Percentiles rank a stretch among this genome's conserved stretches.
Evolutionary conservation across 2,888 invertebrate species (phyloP).

Genomic region (Apodemia zela): DNA sequence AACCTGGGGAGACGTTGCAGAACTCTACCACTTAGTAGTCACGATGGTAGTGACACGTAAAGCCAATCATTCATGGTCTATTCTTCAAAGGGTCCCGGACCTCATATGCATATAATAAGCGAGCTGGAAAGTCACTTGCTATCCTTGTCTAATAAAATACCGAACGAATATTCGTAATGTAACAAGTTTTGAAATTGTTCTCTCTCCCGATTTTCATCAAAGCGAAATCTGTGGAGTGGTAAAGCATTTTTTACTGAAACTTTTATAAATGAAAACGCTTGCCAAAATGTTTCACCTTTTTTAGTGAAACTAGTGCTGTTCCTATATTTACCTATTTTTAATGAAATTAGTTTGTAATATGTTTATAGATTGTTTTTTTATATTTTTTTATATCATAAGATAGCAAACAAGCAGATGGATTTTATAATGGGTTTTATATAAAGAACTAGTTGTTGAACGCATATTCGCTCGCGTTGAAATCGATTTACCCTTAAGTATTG

Average conservation of each 20-base stretch:
- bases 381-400: no score
- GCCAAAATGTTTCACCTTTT: slow-evolving; percentile 2
- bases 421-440: no score
- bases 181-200: slow-evolving; percentile 18
- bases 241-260: slow-evolving; percentile 19
- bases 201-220: slow-evolving; percentile 20
- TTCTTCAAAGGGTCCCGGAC: no score
- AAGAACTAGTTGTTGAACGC: no score
- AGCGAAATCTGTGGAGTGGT: slow-evolving; percentile 15
- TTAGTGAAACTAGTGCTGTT: not conserved
- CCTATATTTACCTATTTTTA: not conserved
- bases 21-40: no score
- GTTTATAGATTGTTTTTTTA: no score
- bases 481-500: no score
- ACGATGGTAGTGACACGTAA: no score
- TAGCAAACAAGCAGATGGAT: no score
- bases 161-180: slow-evolving; percentile 2
- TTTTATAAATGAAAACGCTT: slow-evolving; percentile 18
- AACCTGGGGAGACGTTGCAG: no score
- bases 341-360: not conserved
- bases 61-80: no score
- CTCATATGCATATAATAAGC: not conserved
- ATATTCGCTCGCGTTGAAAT: no score
- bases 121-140: not conserved
- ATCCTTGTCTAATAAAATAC: not conserved